Evolutionary conservation across 2,888 invertebrate species (phyloP).

Genomic region (Melipona beecheii): DNA sequence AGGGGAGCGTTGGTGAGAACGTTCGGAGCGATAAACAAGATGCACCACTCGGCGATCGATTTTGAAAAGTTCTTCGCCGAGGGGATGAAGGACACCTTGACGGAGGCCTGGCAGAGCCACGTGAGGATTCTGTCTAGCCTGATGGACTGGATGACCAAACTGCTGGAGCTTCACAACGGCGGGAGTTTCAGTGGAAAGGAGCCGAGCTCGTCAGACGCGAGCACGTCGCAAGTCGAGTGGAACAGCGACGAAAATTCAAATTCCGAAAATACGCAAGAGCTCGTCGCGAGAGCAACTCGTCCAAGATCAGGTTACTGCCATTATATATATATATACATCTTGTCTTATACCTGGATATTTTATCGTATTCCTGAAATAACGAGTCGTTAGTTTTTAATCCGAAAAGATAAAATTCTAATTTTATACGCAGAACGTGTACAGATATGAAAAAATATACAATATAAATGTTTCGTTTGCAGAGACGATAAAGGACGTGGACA

Average conservation of each 20-base stretch:
- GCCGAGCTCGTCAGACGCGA: not conserved
- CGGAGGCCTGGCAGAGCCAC: conserved; percentile 56
- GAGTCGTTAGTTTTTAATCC: no score
- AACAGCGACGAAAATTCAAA: conserved; percentile 13
- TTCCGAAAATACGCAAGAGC: not conserved
- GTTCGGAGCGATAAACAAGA: conserved; percentile 44
- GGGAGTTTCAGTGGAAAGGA: not conserved
- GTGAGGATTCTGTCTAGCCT: conserved; percentile 40
- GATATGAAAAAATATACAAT: not conserved
- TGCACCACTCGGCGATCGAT: conserved; percentile 50
- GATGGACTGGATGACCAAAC: conserved; percentile 53
- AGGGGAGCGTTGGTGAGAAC: conserved; percentile 42
- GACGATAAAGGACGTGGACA: conserved; percentile 31
- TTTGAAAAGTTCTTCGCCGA: conserved; percentile 59
- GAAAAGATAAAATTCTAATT: not conserved
- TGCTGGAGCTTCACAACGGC: conserved; percentile 43
- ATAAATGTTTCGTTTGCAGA: conserved; percentile 28
- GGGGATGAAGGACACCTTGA: conserved; percentile 46
- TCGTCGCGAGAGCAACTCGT: not conserved
- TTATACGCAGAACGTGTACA: not conserved
- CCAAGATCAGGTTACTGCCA: conserved; percentile 7
- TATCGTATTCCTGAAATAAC: not conserved
- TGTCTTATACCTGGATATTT: not conserved
- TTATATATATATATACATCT: not conserved
- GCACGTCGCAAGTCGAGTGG: not conserved